Evolutionary conservation across 2,888 invertebrate genomes (phyloP).

Genomic region (Balanococcus diminutus): DNA sequence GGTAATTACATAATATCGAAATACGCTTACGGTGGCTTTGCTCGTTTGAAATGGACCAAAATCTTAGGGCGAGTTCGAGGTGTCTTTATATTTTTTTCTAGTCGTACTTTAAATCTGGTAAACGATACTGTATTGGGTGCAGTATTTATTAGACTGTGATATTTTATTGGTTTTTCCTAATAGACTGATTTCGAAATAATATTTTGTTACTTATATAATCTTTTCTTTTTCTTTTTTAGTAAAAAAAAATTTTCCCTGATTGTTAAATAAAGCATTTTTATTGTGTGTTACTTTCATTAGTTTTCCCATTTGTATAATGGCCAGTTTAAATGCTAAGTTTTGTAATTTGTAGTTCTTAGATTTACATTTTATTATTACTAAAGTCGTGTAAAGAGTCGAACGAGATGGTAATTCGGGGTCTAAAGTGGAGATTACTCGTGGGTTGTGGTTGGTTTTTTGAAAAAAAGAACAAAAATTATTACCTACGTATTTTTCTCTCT

Average conservation of each 20-base stretch:
- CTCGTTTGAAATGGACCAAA: background rate
- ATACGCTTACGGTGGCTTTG: slow-evolving; percentile 39
- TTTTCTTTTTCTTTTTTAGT: slow-evolving; percentile 43
- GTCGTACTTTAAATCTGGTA: background rate
- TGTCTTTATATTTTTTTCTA: background rate
- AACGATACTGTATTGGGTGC: background rate
- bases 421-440: background rate
- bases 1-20: background rate
- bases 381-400: background rate
- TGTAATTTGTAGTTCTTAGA: slow-evolving; percentile 38
- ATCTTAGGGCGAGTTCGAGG: background rate
- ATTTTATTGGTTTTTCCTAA: slow-evolving; percentile 41
- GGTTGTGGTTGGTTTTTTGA: too few relatives aligned
- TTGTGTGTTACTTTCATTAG: slow-evolving; percentile 52
- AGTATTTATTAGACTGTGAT: slow-evolving; percentile 43
- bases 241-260: slow-evolving; percentile 36
- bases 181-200: slow-evolving; percentile 42
- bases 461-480: too few relatives aligned
- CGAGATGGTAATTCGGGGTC: background rate
- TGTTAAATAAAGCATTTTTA: slow-evolving; percentile 50
- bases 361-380: slow-evolving; percentile 35
- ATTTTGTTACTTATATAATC: slow-evolving; percentile 41
- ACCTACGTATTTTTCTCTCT: too few relatives aligned
- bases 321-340: slow-evolving; percentile 1
- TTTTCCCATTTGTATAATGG: slow-evolving; percentile 1